These are phyloP conservation scores for Ornithoptera alexandrae DNA, from an alignment of 2,888 invertebrate species.

Conservation along the genomic window DNA sequence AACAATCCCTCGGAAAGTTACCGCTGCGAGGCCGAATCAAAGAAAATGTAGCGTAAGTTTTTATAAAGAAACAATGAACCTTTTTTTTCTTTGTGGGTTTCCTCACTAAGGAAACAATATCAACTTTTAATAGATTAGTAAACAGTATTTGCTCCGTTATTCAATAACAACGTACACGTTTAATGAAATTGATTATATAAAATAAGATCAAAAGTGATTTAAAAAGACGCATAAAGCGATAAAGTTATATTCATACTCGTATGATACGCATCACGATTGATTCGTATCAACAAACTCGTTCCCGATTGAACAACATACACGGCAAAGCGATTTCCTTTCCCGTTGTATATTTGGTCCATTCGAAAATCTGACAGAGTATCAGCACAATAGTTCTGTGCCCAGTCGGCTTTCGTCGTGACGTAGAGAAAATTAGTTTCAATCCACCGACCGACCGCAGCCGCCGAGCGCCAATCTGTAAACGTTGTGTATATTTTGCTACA, in stretches of 20 bases:
- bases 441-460: conserved; percentile 52
- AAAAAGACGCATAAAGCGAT: background rate
- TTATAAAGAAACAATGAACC: conserved; percentile 63
- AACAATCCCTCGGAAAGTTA: conserved; percentile 73
- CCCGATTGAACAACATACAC: conserved; percentile 27
- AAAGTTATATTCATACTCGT: background rate
- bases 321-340: conserved; percentile 28
- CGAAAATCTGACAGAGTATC: conserved; percentile 50
- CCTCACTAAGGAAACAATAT: background rate
- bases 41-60: conserved; percentile 61
- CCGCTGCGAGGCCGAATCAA: conserved; percentile 50
- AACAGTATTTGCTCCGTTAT: background rate
- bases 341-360: conserved; percentile 40
- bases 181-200: too few relatives aligned
- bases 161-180: background rate
- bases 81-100: background rate
- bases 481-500: conserved; percentile 22
- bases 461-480: conserved; percentile 54
- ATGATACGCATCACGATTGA: conserved; percentile 9
- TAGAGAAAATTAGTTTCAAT: conserved; percentile 71
- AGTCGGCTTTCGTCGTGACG: conserved; percentile 53
- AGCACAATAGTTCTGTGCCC: conserved; percentile 40
- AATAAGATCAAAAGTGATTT: too few relatives aligned
- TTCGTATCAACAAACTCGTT: conserved; percentile 10
- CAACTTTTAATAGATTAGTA: background rate